These are phyloP conservation scores for Rhipidura dahli DNA, from an alignment of 2,113 vertebrate species.

Conservation along the genomic window DNA sequence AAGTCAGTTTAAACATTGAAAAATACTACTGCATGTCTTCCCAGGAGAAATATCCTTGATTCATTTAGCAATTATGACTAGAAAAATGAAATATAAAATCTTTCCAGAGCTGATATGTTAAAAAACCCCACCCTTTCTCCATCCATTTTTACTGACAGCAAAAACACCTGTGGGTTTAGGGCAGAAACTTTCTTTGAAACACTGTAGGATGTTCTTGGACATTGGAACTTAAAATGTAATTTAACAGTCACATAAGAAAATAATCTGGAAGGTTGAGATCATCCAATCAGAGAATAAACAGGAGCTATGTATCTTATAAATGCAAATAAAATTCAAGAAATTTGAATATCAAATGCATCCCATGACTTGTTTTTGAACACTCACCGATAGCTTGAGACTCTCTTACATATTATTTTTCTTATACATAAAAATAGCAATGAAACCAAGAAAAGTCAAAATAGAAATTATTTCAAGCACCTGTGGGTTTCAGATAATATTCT, in stretches of 20 bases:
- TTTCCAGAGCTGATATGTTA: not conserved
- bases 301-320: not conserved
- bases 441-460: not conserved
- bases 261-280: not conserved
- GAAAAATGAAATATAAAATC: not conserved
- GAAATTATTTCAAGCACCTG: conserved; percentile 4
- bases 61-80: not conserved
- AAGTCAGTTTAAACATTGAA: not conserved
- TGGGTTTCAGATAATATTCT: not conserved
- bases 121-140: not conserved
- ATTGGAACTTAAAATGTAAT: not conserved
- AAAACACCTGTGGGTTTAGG: not conserved
- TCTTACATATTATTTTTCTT: not conserved
- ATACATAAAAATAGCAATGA: not conserved
- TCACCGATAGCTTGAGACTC: not conserved
- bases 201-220: not conserved
- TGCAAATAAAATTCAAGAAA: conserved; percentile 30
- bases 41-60: not conserved
- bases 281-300: conserved; percentile 6
- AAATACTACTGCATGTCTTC: not conserved
- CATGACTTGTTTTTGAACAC: conserved; percentile 10
- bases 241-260: not conserved
- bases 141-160: not conserved
- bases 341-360: conserved; percentile 14
- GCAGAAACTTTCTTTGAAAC: not conserved